Conservation (phyloP, 2,797 vertebrate genomes). For the Chrosomus eos region DNA sequence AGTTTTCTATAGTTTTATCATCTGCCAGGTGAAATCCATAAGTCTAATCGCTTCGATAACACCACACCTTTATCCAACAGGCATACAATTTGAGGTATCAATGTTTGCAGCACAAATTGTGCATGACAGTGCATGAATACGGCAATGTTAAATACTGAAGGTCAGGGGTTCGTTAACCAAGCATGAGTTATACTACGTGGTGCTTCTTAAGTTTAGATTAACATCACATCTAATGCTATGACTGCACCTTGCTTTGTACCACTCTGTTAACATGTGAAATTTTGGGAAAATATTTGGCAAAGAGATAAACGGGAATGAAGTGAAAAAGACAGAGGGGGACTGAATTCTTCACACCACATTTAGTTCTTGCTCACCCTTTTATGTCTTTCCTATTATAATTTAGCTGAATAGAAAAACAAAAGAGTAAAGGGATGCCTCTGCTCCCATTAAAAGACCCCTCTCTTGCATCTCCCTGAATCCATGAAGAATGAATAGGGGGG, state of each 20-base stretch:
- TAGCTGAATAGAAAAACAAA: conserved; percentile 25
- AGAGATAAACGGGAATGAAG: conserved; percentile 3
- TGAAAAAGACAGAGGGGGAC: conserved; percentile 1
- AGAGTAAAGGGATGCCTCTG: background rate
- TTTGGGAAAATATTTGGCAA: conserved; percentile 21
- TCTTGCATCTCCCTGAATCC: conserved; percentile 9
- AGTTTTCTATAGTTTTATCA: background rate
- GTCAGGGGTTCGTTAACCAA: background rate
- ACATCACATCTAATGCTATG: background rate
- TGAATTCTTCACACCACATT: background rate
- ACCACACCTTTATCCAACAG: background rate
- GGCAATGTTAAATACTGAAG: background rate
- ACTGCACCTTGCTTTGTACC: conserved; percentile 14
- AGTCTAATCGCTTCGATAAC: background rate
- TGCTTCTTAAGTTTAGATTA: conserved; percentile 12
- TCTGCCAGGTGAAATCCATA: background rate
- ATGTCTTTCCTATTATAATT: conserved; percentile 22
- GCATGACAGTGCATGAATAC: background rate
- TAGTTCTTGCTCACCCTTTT: background rate
- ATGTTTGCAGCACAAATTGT: background rate
- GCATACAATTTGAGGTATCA: background rate
- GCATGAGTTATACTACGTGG: background rate
- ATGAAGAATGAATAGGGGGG: background rate
- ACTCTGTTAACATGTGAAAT: conserved; percentile 3
- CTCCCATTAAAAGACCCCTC: background rate